Evolutionary conservation across 1,140 invertebrate species (phyloP), one percentile per base, ranked within the genome.

Genomic region (Chironomus tepperi): DNA sequence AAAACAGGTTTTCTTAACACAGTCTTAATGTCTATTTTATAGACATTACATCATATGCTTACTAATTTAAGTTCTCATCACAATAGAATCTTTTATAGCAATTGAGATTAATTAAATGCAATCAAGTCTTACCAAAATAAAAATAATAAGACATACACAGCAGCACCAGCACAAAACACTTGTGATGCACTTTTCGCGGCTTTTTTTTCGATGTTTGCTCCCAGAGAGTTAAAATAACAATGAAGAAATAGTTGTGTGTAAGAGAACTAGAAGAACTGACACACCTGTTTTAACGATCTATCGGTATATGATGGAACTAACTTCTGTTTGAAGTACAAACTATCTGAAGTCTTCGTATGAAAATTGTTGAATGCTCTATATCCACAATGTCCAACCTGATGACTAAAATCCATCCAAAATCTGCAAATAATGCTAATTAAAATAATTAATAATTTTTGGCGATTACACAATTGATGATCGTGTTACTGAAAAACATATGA

Each of bases 171-270:
- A 47, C 9, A 2, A 47, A 47, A 47, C 9, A 57, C 12, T 57
- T 57, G 12, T 15, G 12, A 57, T 57, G 47, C 12, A 57, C 47
- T 57, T 57, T 57, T 57, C 47, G 47, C 47, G 47, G 47, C 47
- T 57, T 34, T n/a, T n/a, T n/a, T n/a, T 57, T 57, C 65, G 65
- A 70, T 70, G 65, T 70, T 70, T 2, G 3, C 19, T 70, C 65
- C 9, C 65, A 70, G 65, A 70, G 65, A 70, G 65, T 12, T 70
- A 16, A 70, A 70, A 19, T 70, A 70, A 70, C 65, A 70, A 70
- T 70, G 65, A 70, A 67, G 15, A 57, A 15, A 57, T n/a, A 70
- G 3, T 18, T 10, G 16, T 70, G 18, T 70, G 18, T 19, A 18
- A 0, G 65, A 21, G 65, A 70, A 12, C 1, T 3, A 7, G 18